Base-by-base conservation (phyloP, 2,888 invertebrate genomes). In the Tridacna gigas region DNA sequence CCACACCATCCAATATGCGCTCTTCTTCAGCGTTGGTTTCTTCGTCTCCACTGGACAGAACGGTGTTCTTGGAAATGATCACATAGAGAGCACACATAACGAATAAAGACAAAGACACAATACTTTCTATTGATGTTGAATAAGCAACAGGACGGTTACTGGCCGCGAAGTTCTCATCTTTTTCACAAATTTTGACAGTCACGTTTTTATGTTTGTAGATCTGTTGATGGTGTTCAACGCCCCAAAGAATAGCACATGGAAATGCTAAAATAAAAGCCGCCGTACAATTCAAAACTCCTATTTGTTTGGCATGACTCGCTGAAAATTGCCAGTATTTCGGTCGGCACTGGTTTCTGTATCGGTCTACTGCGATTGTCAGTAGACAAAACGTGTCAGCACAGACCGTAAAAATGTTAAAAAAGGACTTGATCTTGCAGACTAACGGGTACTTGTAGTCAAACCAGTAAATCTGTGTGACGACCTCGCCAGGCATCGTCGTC, bases 301-400 rank as follows among this genome's bases (percentile, higher is more conserved):
- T 4, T 69, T 18, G 28, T 69, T 51, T 71, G 9, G 71, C 71
- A 15, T 12, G 15, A 51, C 25, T 47, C 0, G 76, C 74, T 15
- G 51, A 76, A 2, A 87, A 67, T 37, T 87, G 87, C 74, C 79
- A 79, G 25, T 65, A 74, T 0, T 91, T 67, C 2, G 91, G 92
- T 26, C 80, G 80, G 28, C 92, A 91, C 13, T 91, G 84, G 74
- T 92, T 92, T 67, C 86, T 65, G 79, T 89, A 92, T 9, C 93
- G 76, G 61, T 91, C 92, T 18, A 91, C 78, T 5, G 90, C 88
- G 51, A 92, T 91, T 1, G 88, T 82, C 13, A 91, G 75, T 15
- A 92, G 82, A 63, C 88, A 88, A 9, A 90, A 61, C 0, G 90
- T 90, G 12, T 91, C 90, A 1, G 84, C 86, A 22, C 56, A 71